Conservation (phyloP, 2,888 invertebrate genomes). For the Prenolepis imparis region DNA sequence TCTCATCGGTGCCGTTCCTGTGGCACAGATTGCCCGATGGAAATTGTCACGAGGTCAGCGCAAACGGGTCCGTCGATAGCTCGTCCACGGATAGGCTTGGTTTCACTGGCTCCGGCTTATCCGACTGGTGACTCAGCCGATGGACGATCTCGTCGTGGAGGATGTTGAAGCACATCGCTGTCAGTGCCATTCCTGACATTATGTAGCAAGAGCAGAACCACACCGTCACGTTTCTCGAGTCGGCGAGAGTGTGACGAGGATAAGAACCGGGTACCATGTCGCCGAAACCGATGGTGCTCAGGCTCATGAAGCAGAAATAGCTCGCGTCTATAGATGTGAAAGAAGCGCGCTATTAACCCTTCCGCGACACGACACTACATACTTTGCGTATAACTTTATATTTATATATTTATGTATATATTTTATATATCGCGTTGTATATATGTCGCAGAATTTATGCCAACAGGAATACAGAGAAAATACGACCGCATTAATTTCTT, state of each 20-base stretch:
- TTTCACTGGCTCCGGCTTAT: slow-evolving; percentile 89
- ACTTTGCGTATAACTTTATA: slow-evolving; percentile 1
- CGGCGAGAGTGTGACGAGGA: slow-evolving; percentile 88
- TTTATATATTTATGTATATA: neutral
- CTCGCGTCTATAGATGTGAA: slow-evolving; percentile 83
- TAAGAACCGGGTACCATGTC: slow-evolving; percentile 93
- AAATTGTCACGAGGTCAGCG: slow-evolving; percentile 92
- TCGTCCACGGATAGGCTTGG: slow-evolving; percentile 90
- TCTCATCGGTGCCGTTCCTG: slow-evolving; percentile 83
- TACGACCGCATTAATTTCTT: neutral
- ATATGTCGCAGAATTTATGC: slow-evolving; percentile 4
- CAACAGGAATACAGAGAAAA: neutral
- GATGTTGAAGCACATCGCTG: slow-evolving; percentile 96
- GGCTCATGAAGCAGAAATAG: slow-evolving; percentile 98
- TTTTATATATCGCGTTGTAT: neutral
- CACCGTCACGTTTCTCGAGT: slow-evolving; percentile 90
- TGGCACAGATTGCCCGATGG: slow-evolving; percentile 85
- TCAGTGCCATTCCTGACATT: slow-evolving; percentile 94
- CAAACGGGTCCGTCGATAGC: slow-evolving; percentile 89
- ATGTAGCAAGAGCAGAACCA: slow-evolving; percentile 97
- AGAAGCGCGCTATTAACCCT: slow-evolving; percentile 37
- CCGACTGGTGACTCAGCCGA: slow-evolving; percentile 90
- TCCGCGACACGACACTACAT: neutral
- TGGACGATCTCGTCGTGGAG: slow-evolving; percentile 96
- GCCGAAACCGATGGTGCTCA: slow-evolving; percentile 97